Conservation (phyloP, 2,113 vertebrate genomes). For the Corynorhinus townsendii region DNA sequence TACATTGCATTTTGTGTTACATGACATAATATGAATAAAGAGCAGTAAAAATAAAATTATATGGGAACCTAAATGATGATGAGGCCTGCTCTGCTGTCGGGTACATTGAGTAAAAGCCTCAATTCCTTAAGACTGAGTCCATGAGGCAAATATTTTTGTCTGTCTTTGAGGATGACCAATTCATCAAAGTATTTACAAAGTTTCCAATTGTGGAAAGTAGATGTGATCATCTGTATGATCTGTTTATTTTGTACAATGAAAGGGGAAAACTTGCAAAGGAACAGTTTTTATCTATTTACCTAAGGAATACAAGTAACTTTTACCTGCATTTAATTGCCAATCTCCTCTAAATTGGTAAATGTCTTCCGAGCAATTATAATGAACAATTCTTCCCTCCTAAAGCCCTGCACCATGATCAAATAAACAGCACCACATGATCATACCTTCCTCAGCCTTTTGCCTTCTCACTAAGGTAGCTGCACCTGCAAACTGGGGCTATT, state of each 20-base stretch:
- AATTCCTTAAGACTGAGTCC: not conserved
- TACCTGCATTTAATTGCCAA: not conserved
- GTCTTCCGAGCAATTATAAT: not conserved
- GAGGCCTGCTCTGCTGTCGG: not conserved
- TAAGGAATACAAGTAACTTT: not conserved
- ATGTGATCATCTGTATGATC: not conserved
- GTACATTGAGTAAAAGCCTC: not conserved
- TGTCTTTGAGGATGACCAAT: not conserved
- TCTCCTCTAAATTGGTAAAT: not conserved
- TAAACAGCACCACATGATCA: not conserved
- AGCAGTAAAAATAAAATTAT: not conserved
- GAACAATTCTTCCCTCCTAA: not conserved
- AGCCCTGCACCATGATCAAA: not conserved
- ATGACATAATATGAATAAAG: not conserved
- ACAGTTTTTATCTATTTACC: not conserved
- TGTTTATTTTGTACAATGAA: not conserved
- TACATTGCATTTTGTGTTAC: constrained; percentile 16
- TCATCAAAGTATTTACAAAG: not conserved
- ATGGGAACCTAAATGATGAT: not conserved
- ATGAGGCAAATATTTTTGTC: not conserved
- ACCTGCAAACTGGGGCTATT: not conserved
- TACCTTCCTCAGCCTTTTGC: not conserved
- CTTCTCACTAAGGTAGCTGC: not conserved
- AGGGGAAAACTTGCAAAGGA: not conserved
- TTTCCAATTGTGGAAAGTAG: not conserved